Conservation (phyloP, 2,113 vertebrate genomes). For the Cacatua alba region DNA sequence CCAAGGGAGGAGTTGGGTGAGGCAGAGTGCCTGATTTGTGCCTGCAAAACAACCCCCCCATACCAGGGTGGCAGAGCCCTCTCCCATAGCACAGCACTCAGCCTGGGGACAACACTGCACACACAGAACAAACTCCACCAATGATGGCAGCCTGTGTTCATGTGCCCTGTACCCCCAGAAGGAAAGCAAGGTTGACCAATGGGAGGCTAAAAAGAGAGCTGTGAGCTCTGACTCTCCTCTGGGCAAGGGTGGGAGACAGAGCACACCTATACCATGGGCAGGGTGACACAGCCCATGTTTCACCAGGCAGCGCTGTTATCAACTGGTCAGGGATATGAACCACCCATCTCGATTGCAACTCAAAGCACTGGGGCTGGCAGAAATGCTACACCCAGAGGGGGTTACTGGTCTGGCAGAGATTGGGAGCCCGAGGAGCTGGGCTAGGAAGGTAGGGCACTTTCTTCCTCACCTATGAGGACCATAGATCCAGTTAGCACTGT, state of each 20-base stretch:
- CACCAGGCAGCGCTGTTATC: not conserved
- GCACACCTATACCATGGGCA: not conserved
- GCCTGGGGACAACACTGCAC: not conserved
- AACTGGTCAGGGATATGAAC: not conserved
- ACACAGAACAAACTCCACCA: not conserved
- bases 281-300: not conserved
- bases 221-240: not conserved
- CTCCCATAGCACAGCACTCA: not conserved
- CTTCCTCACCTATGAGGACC: not conserved
- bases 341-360: not conserved
- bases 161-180: not conserved
- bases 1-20: not conserved
- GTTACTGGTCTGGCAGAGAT: not conserved
- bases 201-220: not conserved
- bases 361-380: not conserved
- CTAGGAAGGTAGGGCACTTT: not conserved
- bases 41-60: accelerated
- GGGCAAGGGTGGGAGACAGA: not conserved
- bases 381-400: not conserved
- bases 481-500: not conserved
- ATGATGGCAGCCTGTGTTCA: accelerated
- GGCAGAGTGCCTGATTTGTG: not conserved
- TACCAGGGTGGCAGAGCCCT: not conserved
- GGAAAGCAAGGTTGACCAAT: not conserved
- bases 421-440: not conserved